Conservation (phyloP, 2,888 invertebrate genomes). For the Galerucella nymphaeae region DNA sequence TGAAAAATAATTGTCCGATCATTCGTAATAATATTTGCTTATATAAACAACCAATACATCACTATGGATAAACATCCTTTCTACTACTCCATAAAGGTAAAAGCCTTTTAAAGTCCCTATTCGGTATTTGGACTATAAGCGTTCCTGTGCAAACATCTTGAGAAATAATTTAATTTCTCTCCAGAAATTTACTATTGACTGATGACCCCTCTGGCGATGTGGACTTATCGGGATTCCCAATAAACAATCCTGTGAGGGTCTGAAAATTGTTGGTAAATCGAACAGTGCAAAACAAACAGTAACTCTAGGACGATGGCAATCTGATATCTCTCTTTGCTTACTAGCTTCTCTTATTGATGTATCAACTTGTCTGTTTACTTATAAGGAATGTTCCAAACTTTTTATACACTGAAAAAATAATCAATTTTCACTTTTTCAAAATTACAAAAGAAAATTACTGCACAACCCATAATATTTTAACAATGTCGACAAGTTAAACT, state of each 20-base stretch:
- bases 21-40: neutral
- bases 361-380: conserved; percentile 24
- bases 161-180: conserved; percentile 52
- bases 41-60: neutral
- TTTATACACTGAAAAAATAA: neutral
- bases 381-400: neutral
- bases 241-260: conserved; percentile 42
- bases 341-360: conserved; percentile 17
- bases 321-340: conserved; percentile 32
- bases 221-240: conserved; percentile 37
- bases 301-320: conserved; percentile 32
- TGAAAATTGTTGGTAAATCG: conserved; percentile 44
- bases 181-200: conserved; percentile 46
- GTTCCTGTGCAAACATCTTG: conserved; percentile 51
- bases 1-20: too few species aligned
- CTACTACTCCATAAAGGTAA: conserved; percentile 5
- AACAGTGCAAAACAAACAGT: conserved; percentile 39
- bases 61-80: conserved; percentile 1
- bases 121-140: conserved; percentile 37
- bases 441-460: too few species aligned
- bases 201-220: conserved; percentile 45
- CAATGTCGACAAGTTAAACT: neutral
- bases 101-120: conserved; percentile 7
- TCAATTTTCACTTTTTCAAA: neutral
- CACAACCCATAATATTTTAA: too few species aligned